Conservation (phyloP, 1,140 invertebrate genomes). For the Magallana gigas region DNA sequence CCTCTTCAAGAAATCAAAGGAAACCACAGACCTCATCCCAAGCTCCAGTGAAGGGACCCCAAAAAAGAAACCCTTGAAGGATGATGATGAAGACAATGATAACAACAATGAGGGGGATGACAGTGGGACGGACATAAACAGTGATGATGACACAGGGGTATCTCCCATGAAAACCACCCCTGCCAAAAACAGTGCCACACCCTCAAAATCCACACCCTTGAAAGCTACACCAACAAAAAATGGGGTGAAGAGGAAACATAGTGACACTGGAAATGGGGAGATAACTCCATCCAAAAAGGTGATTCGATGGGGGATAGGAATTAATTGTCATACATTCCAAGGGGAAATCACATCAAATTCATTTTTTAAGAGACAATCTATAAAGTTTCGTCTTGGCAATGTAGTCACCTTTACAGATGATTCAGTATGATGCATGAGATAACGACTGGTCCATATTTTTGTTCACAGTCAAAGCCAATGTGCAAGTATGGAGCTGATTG, state of each 20-base stretch:
- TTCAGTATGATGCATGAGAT: too few species aligned
- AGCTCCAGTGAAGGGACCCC: slow-evolving; percentile 56
- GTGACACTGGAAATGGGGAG: neutral
- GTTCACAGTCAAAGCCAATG: slow-evolving; percentile 64
- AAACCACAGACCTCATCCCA: slow-evolving; percentile 70
- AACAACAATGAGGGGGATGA: slow-evolving; percentile 52
- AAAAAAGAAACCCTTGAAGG: slow-evolving; percentile 51
- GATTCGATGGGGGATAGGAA: neutral
- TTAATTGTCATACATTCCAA: neutral
- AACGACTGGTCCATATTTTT: neutral
- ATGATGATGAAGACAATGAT: slow-evolving; percentile 51
- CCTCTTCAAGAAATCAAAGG: slow-evolving; percentile 77
- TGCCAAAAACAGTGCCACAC: neutral
- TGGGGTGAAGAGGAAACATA: neutral
- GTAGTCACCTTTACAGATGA: too few species aligned
- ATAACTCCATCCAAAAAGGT: slow-evolving; percentile 39
- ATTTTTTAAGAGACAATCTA: too few species aligned
- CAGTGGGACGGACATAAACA: slow-evolving; percentile 42
- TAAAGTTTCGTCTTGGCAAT: too few species aligned
- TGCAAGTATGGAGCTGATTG: slow-evolving; percentile 74
- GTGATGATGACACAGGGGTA: slow-evolving; percentile 42
- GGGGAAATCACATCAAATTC: neutral
- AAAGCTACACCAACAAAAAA: slow-evolving; percentile 36
- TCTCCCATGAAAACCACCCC: slow-evolving; percentile 45
- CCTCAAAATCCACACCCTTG: slow-evolving; percentile 25